Base-by-base conservation (phyloP, 2,113 vertebrate genomes). In the Oplegnathus fasciatus region DNA sequence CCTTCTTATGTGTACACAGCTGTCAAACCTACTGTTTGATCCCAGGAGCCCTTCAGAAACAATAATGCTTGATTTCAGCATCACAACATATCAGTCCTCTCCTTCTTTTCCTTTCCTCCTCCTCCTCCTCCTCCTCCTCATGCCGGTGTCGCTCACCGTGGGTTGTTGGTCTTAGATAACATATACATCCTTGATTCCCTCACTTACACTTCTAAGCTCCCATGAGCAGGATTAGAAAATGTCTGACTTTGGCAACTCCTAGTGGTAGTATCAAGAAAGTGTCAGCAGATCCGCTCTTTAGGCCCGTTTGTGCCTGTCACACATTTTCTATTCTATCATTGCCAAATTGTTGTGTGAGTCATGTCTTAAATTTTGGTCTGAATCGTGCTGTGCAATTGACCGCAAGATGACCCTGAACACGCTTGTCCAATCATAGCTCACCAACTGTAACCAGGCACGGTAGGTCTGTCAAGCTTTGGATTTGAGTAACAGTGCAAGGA, bases 61-160 rank as follows among this genome's bases (percentile, higher is more conserved):
- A 75, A 82, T 66, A 40, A 24, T 0, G 42, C 68, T 78, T 78
- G 69, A 84, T 82, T 88, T 79, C 60, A 69, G 61, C 79, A 57
- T 85, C 55, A 24, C 70, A 69, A 58, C 83, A 80, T 37, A 4
- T 77, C 79, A 20, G 40, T 60, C 46, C 40, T 72, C 82, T 60
- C 68, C 85, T 82, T 62, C 58, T 26, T 8, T 37, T 68, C 61
- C 50, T 48, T n/a, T 50, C 64, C 30, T 78, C 81, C 37, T 68
- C 18, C 48, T 73, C 13, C 17, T 71, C 65, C 20, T 58, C 40
- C 30, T 34, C 42, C 2, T 22, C 64, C 22, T 32, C 26, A 18
- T 75, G 7, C 11, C 5, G 8, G 24, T 24, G n/a, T 28, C 60
- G 30, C 68, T 69, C 42, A 20, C 52, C 44, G 60, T 48, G 70